Evolutionary conservation across 2,113 vertebrate species (phyloP).

Genomic region (Tursiops truncatus): DNA sequence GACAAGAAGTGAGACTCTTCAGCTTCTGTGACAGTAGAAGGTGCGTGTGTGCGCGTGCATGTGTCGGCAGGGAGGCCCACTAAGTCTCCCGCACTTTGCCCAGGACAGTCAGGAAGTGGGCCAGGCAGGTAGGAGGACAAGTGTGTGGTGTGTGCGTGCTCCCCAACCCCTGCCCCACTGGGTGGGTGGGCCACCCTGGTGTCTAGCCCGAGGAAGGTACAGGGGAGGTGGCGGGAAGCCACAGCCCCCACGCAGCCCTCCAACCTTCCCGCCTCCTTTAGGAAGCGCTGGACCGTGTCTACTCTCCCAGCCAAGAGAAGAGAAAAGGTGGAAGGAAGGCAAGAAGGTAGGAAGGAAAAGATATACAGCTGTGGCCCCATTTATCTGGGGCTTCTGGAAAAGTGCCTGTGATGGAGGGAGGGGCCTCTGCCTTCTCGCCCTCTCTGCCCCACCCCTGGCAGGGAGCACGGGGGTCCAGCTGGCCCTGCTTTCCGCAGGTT

Average conservation of each 20-base stretch:
- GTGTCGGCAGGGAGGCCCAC: too few species aligned
- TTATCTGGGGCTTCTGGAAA: not conserved
- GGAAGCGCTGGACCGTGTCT: not conserved
- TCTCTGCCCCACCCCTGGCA: rapidly evolving
- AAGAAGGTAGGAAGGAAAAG: not conserved
- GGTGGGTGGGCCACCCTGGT: not conserved
- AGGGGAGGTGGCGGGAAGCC: too few species aligned
- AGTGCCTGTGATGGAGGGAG: not conserved
- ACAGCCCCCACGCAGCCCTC: not conserved
- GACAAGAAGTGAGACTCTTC: not conserved
- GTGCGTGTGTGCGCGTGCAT: rapidly evolving
- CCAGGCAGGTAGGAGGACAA: too few species aligned
- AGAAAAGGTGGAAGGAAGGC: not conserved
- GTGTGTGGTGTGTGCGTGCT: rapidly evolving
- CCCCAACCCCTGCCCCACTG: not conserved
- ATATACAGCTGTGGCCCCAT: not conserved
- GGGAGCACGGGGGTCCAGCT: not conserved
- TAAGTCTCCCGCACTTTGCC: not conserved
- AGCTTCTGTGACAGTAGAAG: not conserved
- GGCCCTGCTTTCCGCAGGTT: not conserved
- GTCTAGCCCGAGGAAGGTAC: not conserved
- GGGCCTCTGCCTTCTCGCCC: not conserved
- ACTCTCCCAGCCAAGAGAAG: not conserved
- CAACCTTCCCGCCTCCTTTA: not conserved
- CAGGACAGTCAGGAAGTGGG: not conserved